These are phyloP conservation scores for Syngnathus floridae DNA, from an alignment of 2,113 vertebrate genomes.

Conservation along the genomic window DNA sequence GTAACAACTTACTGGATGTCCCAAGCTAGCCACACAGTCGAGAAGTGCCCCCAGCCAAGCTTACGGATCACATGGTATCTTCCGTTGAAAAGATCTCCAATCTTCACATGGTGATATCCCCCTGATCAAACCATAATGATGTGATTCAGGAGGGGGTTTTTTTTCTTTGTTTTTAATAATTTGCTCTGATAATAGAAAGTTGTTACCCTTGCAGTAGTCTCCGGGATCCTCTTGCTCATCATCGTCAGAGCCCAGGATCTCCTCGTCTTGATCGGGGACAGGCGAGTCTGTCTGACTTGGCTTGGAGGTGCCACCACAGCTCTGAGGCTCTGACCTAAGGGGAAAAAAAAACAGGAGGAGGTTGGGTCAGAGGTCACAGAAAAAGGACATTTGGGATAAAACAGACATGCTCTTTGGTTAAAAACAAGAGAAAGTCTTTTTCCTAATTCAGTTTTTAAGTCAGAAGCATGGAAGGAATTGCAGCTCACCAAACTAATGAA, in stretches of 20 bases:
- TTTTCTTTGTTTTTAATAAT: no score
- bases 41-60: constrained; percentile 97
- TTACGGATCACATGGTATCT: constrained; percentile 96
- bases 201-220: constrained; percentile 89
- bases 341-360: background rate
- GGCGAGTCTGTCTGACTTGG: constrained; percentile 75
- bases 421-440: background rate
- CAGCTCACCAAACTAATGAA: background rate
- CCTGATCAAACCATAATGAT: constrained; percentile 59
- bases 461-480: background rate
- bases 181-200: background rate
- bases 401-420: background rate
- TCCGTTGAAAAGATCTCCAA: constrained; percentile 89
- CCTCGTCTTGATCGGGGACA: constrained; percentile 87
- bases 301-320: constrained; percentile 74
- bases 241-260: constrained; percentile 94
- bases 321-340: constrained; percentile 78
- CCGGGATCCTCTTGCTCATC: constrained; percentile 97
- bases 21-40: constrained; percentile 98
- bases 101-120: constrained; percentile 95
- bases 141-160: no score
- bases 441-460: background rate
- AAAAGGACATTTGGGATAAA: background rate
- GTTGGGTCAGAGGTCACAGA: background rate
- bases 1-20: constrained; percentile 85